Evolutionary conservation across 2,113 vertebrate genomes (phyloP).

Genomic region (Balaeniceps rex): DNA sequence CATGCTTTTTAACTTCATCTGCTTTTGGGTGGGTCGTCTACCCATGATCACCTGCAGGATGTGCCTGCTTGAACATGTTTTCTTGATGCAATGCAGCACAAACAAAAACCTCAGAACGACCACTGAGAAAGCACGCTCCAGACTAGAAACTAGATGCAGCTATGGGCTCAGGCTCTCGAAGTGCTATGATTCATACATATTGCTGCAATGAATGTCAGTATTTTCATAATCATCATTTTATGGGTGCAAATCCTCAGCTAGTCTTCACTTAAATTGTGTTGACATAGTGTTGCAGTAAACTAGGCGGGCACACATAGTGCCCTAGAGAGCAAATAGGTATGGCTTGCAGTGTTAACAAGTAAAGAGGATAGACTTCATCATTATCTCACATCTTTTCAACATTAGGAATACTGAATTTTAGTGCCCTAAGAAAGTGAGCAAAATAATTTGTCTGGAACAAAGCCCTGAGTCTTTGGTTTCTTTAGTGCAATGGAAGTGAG

Average conservation of each 20-base stretch:
- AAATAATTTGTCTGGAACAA: neutral
- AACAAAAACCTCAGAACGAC: neutral
- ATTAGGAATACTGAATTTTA: neutral
- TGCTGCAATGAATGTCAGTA: neutral
- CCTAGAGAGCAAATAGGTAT: neutral
- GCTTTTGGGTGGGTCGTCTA: neutral
- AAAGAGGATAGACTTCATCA: neutral
- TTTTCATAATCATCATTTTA: neutral
- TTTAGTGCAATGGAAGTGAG: neutral
- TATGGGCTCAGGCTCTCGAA: neutral
- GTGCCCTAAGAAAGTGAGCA: neutral
- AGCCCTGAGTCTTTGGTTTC: neutral
- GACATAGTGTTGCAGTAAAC: neutral
- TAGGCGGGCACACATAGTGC: neutral
- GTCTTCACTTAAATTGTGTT: neutral
- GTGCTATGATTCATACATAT: neutral
- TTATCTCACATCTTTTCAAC: neutral
- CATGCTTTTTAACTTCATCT: neutral
- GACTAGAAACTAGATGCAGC: neutral
- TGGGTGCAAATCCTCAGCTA: neutral
- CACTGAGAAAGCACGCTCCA: neutral
- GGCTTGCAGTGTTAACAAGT: neutral
- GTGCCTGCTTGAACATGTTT: neutral
- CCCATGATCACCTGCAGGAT: neutral
- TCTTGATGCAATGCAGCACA: neutral